phyloP scores from a whole-genome alignment of 2,113 vertebrate genomes.

The Nanger granti region DNA sequence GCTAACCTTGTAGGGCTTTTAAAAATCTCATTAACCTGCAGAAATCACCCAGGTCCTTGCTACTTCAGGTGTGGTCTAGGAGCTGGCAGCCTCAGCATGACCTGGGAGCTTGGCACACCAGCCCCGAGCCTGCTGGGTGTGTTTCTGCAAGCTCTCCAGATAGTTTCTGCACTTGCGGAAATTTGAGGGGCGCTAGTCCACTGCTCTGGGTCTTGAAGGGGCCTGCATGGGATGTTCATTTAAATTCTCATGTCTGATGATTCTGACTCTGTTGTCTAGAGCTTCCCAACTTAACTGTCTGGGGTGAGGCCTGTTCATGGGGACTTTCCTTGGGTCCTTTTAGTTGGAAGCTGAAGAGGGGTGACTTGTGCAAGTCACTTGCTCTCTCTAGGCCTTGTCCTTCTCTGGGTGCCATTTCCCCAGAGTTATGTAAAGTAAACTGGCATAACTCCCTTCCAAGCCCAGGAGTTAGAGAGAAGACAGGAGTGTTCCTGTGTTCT shows the following conservation, averaged over 20 bases:
- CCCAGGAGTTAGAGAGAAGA: neutral
- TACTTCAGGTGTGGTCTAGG: neutral
- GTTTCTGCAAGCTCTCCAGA: neutral
- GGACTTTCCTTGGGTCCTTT: neutral
- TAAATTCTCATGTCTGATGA: neutral
- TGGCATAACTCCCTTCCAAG: neutral
- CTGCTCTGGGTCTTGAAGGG: neutral
- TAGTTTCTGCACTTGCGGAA: neutral
- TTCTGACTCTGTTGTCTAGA: neutral
- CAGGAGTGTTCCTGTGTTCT: neutral
- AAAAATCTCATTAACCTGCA: neutral
- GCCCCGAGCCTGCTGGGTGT: rapidly evolving
- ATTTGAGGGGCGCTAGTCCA: neutral
- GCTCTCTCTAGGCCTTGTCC: neutral
- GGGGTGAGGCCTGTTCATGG: neutral
- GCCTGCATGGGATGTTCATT: neutral
- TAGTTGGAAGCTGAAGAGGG: neutral
- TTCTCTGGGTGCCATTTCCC: neutral
- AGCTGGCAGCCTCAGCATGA: neutral
- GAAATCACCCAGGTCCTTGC: neutral
- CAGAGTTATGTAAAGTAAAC: neutral
- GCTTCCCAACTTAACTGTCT: neutral
- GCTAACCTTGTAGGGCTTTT: neutral
- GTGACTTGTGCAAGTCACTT: neutral
- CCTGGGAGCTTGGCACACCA: neutral